A percentile compares a stretch with the other conserved stretches of the same genome.
Evolutionary conservation across 2,797 vertebrate genomes (phyloP).

Genomic region (Threskiornis aethiopicus): DNA sequence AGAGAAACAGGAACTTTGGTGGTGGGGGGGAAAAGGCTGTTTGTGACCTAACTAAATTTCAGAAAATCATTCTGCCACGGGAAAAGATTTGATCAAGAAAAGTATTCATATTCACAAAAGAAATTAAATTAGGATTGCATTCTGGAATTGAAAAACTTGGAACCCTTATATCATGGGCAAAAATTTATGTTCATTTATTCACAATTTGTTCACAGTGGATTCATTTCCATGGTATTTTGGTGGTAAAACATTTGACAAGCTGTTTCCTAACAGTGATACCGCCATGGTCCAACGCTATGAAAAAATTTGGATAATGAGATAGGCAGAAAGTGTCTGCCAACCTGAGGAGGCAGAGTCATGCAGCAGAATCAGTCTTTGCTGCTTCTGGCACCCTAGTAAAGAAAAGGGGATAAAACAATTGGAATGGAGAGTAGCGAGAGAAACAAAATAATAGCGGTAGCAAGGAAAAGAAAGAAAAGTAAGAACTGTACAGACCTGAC

Average conservation of each 20-base stretch:
- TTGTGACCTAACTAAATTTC: neutral
- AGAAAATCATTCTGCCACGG: neutral
- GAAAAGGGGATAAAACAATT: neutral
- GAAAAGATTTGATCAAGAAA: neutral
- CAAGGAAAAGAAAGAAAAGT: neutral
- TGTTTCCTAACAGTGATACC: neutral
- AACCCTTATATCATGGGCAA: neutral
- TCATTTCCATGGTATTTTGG: neutral
- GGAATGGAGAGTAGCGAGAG: neutral
- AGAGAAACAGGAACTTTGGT: neutral
- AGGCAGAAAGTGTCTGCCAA: neutral
- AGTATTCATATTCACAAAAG: neutral
- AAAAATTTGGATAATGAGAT: neutral
- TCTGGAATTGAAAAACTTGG: neutral
- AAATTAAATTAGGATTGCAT: neutral
- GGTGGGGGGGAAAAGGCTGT: fast-evolving
- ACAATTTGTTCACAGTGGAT: neutral
- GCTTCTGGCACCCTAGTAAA: neutral
- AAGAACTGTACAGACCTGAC: neutral
- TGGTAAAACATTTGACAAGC: neutral
- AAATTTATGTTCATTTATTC: neutral
- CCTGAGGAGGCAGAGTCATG: neutral
- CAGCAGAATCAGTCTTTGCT: neutral
- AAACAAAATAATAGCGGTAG: neutral
- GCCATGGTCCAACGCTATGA: neutral